Evolutionary conservation across 2,113 vertebrate species (phyloP).

Genomic region (Paradisaea rubra): DNA sequence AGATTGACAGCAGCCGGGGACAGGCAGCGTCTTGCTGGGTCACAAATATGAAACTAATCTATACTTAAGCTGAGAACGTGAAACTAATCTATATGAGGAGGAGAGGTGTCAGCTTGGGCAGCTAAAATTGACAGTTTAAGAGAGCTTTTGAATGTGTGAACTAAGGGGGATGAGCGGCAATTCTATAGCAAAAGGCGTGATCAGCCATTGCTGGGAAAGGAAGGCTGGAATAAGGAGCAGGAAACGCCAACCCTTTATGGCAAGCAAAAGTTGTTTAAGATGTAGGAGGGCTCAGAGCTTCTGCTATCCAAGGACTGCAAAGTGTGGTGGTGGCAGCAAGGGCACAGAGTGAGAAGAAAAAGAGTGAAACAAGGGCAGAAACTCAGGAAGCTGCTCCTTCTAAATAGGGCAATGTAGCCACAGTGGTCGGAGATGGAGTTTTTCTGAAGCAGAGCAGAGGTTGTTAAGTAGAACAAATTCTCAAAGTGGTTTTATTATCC

Average conservation of each 20-base stretch:
- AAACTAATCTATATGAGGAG: not conserved
- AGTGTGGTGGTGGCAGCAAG: not conserved
- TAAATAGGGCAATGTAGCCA: not conserved
- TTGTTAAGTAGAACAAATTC: not conserved
- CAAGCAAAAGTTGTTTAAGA: not conserved
- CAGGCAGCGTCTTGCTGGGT: not conserved
- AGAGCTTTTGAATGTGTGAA: slow-evolving; percentile 17
- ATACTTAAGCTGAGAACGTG: not conserved
- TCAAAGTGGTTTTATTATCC: not conserved
- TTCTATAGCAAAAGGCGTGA: not conserved
- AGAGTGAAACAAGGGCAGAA: not conserved
- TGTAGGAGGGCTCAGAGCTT: not conserved
- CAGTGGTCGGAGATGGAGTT: not conserved
- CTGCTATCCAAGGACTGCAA: not conserved
- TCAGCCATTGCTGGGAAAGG: not conserved
- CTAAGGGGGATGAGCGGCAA: not conserved
- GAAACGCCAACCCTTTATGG: not conserved
- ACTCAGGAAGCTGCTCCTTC: not conserved
- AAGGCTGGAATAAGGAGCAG: not conserved
- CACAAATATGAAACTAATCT: slow-evolving; percentile 16
- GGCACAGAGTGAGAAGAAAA: not conserved
- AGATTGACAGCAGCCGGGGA: not conserved
- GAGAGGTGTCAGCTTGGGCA: not conserved
- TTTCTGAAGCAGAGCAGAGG: not conserved
- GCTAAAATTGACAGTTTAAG: slow-evolving; percentile 11